These are phyloP conservation scores for Mesocentrotus franciscanus DNA, from an alignment of 53 echinoderm and acorn worm genomes.

Conservation along the genomic window DNA sequence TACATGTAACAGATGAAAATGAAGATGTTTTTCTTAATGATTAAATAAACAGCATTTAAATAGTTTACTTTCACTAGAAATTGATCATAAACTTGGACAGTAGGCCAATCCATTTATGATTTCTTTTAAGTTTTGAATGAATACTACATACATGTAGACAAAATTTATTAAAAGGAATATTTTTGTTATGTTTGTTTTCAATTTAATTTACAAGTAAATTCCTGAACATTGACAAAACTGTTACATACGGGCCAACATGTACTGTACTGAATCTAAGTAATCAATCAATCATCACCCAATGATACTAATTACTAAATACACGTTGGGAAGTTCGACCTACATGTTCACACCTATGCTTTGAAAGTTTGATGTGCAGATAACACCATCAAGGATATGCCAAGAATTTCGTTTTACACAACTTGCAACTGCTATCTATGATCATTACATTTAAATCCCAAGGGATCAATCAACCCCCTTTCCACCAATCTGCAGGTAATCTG, in stretches of 20 bases:
- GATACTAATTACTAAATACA: neutral
- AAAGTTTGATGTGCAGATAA: neutral
- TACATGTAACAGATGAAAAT: neutral
- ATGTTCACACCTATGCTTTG: neutral
- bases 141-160: too few relatives aligned
- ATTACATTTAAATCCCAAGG: constrained; percentile 28
- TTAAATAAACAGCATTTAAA: neutral
- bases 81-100: too few relatives aligned
- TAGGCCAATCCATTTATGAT: too few relatives aligned
- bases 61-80: too few relatives aligned
- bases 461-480: constrained; percentile 35
- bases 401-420: neutral
- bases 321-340: neutral
- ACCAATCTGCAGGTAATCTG: constrained; percentile 27
- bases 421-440: neutral
- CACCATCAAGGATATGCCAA: neutral
- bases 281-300: neutral
- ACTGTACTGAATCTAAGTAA: too few relatives aligned
- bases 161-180: too few relatives aligned
- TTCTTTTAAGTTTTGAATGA: too few relatives aligned
- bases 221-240: too few relatives aligned
- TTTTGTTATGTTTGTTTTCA: too few relatives aligned
- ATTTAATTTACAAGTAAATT: too few relatives aligned
- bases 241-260: too few relatives aligned
- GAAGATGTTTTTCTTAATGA: neutral